Conservation (phyloP, 1,140 invertebrate species). For the Grapholita molesta region DNA sequence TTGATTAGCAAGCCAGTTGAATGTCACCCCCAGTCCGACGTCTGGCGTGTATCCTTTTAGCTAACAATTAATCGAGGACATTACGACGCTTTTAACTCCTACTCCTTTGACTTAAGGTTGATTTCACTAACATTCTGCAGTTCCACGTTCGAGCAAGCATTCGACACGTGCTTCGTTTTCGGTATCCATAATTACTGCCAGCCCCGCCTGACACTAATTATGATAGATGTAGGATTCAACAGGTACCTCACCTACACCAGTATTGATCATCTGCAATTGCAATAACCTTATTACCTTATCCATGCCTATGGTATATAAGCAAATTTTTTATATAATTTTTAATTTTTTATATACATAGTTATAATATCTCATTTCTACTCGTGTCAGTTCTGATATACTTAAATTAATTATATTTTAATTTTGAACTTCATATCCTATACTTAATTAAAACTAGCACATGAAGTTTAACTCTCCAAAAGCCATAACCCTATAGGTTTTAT, state of each 20-base stretch:
- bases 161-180: conserved; percentile 15
- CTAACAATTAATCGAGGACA: conserved; percentile 7
- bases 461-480: too few relatives aligned
- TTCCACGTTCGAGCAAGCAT: background rate
- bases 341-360: too few relatives aligned
- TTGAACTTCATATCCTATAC: too few relatives aligned
- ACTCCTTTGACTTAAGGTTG: background rate
- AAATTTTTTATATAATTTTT: too few relatives aligned
- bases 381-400: too few relatives aligned
- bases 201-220: conserved; percentile 9
- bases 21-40: background rate
- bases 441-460: too few relatives aligned
- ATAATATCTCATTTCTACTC: too few relatives aligned
- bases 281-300: background rate
- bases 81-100: background rate
- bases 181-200: conserved; percentile 7
- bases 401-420: too few relatives aligned
- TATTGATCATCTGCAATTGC: conserved; percentile 8
- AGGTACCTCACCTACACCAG: background rate
- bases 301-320: too few relatives aligned
- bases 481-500: too few relatives aligned
- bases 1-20: background rate
- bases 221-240: conserved; percentile 10
- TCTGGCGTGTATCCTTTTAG: conserved; percentile 7
- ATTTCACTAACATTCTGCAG: background rate